Conservation (phyloP, 2,797 vertebrate genomes). For the Neopelma chrysocephalum region DNA sequence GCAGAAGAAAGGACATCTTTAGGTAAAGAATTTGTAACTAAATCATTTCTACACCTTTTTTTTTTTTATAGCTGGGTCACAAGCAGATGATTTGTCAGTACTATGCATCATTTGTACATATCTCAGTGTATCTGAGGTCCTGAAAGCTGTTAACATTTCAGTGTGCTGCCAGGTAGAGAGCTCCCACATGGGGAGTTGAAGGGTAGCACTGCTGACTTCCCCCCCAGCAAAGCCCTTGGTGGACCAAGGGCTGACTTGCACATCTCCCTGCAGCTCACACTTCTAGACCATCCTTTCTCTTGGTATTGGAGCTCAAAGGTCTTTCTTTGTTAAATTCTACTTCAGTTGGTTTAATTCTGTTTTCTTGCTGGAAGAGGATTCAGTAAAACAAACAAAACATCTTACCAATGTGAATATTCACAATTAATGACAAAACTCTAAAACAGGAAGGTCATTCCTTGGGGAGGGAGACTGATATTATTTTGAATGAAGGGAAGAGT, state of each 20-base stretch:
- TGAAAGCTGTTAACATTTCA: not conserved
- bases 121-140: not conserved
- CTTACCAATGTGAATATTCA: constrained; percentile 31
- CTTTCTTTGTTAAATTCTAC: not conserved
- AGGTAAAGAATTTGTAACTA: constrained; percentile 46
- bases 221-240: not conserved
- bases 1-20: constrained; percentile 54
- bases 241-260: not conserved
- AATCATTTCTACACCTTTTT: not conserved
- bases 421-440: constrained; percentile 26
- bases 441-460: constrained; percentile 57
- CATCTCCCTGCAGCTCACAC: not conserved
- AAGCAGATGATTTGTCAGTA: not conserved
- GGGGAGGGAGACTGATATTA: constrained; percentile 35
- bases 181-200: not conserved
- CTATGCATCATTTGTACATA: not conserved
- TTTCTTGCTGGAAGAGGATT: not conserved
- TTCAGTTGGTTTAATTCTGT: not conserved
- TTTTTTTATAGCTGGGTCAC: constrained; percentile 5
- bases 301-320: not conserved
- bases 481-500: constrained; percentile 63
- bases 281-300: not conserved
- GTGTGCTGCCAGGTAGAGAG: not conserved
- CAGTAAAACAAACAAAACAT: constrained; percentile 52
- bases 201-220: not conserved